phyloP scores from a whole-genome alignment of 2,888 invertebrate genomes.

The Drosophila subquinaria region DNA sequence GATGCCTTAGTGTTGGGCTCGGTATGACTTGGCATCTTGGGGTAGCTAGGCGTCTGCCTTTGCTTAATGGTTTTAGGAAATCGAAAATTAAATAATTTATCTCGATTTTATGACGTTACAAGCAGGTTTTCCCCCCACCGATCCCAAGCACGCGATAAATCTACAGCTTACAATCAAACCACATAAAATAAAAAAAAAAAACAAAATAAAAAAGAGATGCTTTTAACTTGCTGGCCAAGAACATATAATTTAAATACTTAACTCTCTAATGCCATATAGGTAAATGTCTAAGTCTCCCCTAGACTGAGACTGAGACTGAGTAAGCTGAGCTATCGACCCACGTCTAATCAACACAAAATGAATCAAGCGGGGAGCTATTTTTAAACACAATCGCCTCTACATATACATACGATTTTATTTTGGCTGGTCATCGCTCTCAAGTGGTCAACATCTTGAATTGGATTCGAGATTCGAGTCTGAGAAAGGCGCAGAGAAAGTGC shows the following conservation, averaged over 20 bases:
- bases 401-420: constrained; percentile 31
- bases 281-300: constrained; percentile 32
- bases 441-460: constrained; percentile 35
- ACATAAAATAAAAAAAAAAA: constrained; percentile 37
- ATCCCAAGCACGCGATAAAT: constrained; percentile 64
- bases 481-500: constrained; percentile 73
- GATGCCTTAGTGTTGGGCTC: constrained; percentile 8
- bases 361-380: constrained; percentile 51
- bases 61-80: constrained; percentile 80
- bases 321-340: constrained; percentile 44
- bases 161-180: constrained; percentile 69
- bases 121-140: constrained; percentile 61
- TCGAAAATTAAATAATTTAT: constrained; percentile 80
- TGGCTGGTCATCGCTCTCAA: constrained; percentile 71
- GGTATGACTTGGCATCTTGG: constrained; percentile 71
- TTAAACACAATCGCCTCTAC: constrained; percentile 40
- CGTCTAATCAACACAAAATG: constrained; percentile 49
- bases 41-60: constrained; percentile 64
- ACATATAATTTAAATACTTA: constrained; percentile 51
- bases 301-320: constrained; percentile 31
- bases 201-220: constrained; percentile 30
- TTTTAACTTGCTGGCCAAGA: constrained; percentile 33
- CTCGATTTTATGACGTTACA: constrained; percentile 79
- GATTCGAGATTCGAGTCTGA: constrained; percentile 51
- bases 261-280: constrained; percentile 50